Evolutionary conservation across 2,888 invertebrate genomes (phyloP), one percentile per base, ranked within the genome.

Genomic region (Bombyx huttoni): DNA sequence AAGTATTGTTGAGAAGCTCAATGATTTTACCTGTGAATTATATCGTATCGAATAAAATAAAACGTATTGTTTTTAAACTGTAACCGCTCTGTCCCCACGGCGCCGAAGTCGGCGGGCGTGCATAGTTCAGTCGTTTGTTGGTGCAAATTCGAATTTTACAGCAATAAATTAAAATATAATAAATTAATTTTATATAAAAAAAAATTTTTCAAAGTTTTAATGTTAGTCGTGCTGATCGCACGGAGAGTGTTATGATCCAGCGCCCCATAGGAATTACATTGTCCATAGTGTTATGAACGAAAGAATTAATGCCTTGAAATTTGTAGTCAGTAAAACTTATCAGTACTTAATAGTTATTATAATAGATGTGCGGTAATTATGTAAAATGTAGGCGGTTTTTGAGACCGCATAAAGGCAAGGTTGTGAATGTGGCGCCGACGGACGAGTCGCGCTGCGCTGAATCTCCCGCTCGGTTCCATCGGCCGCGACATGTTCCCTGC

Each of bases 391-490:
- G 60, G 63, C 52, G 55, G 51, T 51, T 24, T 24, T 24, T 24
- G 24, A 2, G 24, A 24, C 50, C 53, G 55, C 54, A 47, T n/a
- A 34, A 45, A 34, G 58, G 59, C 72, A 65, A 72, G 86, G 87
- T 85, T 85, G 87, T 85, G 86, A 82, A 66, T 70, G 68, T 65
- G 73, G 73, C 74, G 65, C 58, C 55, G 58, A 59, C 58, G 60
- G 60, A 65, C 58, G 63, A 68, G 70, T 72, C 67, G 65, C 65
- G 67, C 65, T 64, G 24, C 24, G 75, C 77, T 81, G 87, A 86
- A 86, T 87, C 87, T 87, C 86, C n/a, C 77, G 78, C 77, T 83
- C 79, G 82, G 83, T 81, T 84, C 82, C 82, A n/a, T 78, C 78
- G 84, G 84, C 85, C 85, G 87, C 80, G 74, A 75, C 82, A 78